Evolutionary conservation across 2,888 invertebrate species (phyloP), one percentile per base, ranked within the genome.

Genomic region (Neria commutata): DNA sequence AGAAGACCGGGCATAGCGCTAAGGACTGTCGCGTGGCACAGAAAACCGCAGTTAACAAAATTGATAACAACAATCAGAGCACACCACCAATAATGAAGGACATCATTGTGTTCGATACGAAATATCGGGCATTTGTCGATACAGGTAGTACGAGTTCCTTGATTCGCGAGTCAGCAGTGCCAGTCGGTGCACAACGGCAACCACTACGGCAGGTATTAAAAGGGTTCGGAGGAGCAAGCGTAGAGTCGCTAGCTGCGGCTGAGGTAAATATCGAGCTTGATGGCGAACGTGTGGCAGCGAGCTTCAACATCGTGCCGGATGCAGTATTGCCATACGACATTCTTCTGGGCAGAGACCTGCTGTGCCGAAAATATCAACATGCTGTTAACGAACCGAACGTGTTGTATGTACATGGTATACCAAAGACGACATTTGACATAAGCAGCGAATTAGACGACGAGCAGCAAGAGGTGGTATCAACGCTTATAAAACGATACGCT

Each of bases 151-250:
- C 60, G 16, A 42, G 59, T 25, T 61, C 60, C 1, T 16, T 61
- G 10, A 63, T 65, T 24, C 45, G 25, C 0, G 49, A 65, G 21
- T 59, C 61, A 21, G 40, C 24, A 25, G 50, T 53, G 3, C 55
- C 61, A n/a, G 29, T n/a, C 10, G 21, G 52, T 2, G 46, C 25
- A 3, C 2, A 1, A 19, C 33, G 49, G 10, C 16, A 3, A 14
- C 6, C 19, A 5, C 4, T 14, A 19, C 21, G 21, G 8, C 64
- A 55, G 19, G 29, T 14, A 1, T 48, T 65, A 24, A 58, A 58
- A 57, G 62, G 60, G 25, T 64, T 67, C 23, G 62, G 65, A 3
- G 65, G 60, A 37, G 42, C 56, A 3, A 24, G 45, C 1, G 62
- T 67, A 3, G 56, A 61, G 26, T 16, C 46, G 8, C 3, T 42